These are phyloP conservation scores for Phasianus colchicus DNA, from an alignment of 2,113 vertebrate genomes.

Conservation along the genomic window DNA sequence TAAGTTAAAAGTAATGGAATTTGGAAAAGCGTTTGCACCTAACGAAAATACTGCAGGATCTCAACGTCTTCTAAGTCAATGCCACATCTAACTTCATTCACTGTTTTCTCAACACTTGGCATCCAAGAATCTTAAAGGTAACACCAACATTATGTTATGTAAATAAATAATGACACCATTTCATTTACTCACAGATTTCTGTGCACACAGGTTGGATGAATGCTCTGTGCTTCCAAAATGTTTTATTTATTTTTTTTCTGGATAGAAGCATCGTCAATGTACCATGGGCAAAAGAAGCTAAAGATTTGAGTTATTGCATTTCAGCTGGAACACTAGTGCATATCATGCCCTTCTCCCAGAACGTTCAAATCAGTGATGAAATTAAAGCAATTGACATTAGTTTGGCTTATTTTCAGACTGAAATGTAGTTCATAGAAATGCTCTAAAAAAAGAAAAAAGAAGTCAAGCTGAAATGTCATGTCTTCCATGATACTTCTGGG, in stretches of 20 bases:
- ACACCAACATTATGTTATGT: background rate
- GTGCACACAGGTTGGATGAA: background rate
- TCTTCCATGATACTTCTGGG: background rate
- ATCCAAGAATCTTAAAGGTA: background rate
- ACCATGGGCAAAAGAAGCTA: background rate
- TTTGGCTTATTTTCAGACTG: background rate
- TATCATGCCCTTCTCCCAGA: background rate
- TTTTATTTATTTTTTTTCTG: background rate
- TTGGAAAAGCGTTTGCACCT: background rate
- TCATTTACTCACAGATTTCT: background rate
- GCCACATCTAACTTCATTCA: background rate
- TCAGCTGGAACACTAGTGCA: background rate
- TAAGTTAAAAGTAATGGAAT: conserved; percentile 5
- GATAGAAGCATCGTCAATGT: background rate
- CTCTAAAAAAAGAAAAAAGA: background rate
- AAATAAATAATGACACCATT: background rate
- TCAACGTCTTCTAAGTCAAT: background rate
- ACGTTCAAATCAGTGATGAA: background rate
- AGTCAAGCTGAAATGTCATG: background rate
- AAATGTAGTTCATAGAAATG: background rate
- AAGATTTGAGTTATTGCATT: background rate
- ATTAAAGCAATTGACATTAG: background rate
- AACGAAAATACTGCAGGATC: background rate
- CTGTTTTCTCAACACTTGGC: background rate
- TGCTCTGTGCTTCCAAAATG: background rate